Evolutionary conservation across 92 coral and sea anemone genomes (phyloP), one percentile per base, ranked within the genome.

Genomic region (Ricordea florida): DNA sequence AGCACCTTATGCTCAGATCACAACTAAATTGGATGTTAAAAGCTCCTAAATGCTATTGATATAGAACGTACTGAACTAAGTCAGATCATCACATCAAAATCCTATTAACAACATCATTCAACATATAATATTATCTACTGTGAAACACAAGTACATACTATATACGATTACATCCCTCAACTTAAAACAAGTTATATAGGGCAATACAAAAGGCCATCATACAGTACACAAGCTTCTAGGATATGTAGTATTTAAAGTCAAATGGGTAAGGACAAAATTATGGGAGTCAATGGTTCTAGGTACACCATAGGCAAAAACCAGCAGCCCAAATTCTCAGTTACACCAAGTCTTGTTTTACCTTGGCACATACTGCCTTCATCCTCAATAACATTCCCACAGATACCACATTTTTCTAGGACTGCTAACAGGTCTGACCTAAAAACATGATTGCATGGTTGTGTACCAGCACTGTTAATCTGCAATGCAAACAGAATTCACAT

Each of bases 301-400:
- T n/a, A n/a, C n/a, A n/a, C n/a, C n/a, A n/a, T n/a, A n/a, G n/a
- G n/a, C n/a, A n/a, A n/a, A n/a, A n/a, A n/a, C n/a, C n/a, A n/a
- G n/a, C n/a, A n/a, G n/a, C n/a, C n/a, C n/a, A n/a, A n/a, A n/a
- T n/a, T n/a, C n/a, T n/a, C n/a, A n/a, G n/a, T n/a, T n/a, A n/a
- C n/a, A 47, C 33, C 37, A 7, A 4, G 10, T 28, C 10, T 0
- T 49, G 32, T 30, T 74, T 10, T 38, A 89, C 94, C 94, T 81
- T 86, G 48, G 57, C 94, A 89, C 36, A 72, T 82, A 30, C 63
- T 36, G 28, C 92, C 94, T 23, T 86, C 91, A n/a, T 61, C 58
- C 17, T 27, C 42, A 30, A 88, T 73, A 4, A 61, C 79, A 37
- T 57, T 62, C 13, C 78, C 80, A 53, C 97, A 91, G 26, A 91